These are phyloP conservation scores for Hydractinia echinata DNA, from an alignment of 30 jellyfish, hydroid and myxozoan genomes.

Conservation along the genomic window DNA sequence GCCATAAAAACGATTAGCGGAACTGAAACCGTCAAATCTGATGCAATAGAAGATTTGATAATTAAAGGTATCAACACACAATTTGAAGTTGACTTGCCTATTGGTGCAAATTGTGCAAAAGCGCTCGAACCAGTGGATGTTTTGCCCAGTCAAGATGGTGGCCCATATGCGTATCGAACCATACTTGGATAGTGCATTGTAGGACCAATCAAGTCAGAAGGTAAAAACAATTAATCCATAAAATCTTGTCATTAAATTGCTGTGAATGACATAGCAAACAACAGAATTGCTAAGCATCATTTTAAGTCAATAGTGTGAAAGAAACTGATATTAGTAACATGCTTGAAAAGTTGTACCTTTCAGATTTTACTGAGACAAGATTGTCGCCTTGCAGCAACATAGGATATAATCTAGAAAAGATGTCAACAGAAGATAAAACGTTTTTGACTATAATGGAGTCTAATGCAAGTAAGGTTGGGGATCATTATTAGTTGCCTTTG, in stretches of 20 bases:
- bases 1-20: constrained; percentile 13
- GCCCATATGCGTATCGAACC: too few relatives aligned
- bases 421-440: neutral
- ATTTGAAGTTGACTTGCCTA: neutral
- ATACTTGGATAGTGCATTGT: too few relatives aligned
- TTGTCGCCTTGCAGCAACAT: too few relatives aligned
- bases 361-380: constrained; percentile 1
- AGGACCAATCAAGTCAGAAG: neutral
- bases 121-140: neutral
- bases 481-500: too few relatives aligned
- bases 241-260: neutral
- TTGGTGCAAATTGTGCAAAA: constrained; percentile 23
- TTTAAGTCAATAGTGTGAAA: neutral
- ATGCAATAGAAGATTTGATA: too few relatives aligned
- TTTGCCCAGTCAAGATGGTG: neutral
- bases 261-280: neutral
- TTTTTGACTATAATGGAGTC: too few relatives aligned
- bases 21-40: neutral
- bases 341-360: neutral
- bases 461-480: too few relatives aligned
- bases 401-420: constrained; percentile 4
- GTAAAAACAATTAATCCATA: too few relatives aligned
- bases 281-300: too few relatives aligned
- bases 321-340: neutral
- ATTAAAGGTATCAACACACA: neutral